These are phyloP conservation scores for Pemphredon lugubris DNA, from an alignment of 2,888 invertebrate genomes.

Conservation along the genomic window DNA sequence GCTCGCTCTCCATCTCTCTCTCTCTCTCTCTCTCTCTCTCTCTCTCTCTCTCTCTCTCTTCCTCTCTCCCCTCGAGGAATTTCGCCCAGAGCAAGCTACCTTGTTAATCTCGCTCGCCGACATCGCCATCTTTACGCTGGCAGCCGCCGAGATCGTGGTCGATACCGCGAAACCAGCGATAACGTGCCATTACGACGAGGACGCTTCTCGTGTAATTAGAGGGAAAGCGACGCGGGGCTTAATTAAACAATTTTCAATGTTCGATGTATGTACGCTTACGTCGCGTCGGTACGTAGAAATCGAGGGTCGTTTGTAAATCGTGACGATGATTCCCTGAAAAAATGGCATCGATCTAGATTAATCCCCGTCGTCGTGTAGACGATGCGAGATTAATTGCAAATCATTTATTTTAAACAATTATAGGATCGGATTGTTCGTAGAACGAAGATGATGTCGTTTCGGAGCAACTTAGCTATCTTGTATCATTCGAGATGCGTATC, in stretches of 20 bases:
- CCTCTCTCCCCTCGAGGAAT: slow-evolving; percentile 50
- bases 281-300: too few relatives aligned
- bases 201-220: slow-evolving; percentile 11
- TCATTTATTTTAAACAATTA: too few relatives aligned
- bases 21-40: slow-evolving; percentile 9
- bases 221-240: slow-evolving; percentile 15
- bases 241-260: slow-evolving; percentile 18
- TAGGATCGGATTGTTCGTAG: too few relatives aligned
- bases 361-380: too few relatives aligned
- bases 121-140: slow-evolving; percentile 67
- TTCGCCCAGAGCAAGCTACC: slow-evolving; percentile 61
- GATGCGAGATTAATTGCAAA: too few relatives aligned
- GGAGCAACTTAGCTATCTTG: too few relatives aligned
- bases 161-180: slow-evolving; percentile 54
- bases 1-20: background rate
- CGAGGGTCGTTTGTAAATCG: too few relatives aligned
- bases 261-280: background rate
- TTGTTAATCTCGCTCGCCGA: slow-evolving; percentile 64
- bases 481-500: too few relatives aligned
- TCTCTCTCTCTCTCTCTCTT: slow-evolving; percentile 14
- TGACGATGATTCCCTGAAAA: too few relatives aligned
- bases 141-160: slow-evolving; percentile 58
- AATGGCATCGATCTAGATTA: too few relatives aligned
- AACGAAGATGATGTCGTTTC: too few relatives aligned
- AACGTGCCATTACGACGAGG: slow-evolving; percentile 43